Evolutionary conservation across 2,888 invertebrate species (phyloP).

Genomic region (Boloria selene): DNA sequence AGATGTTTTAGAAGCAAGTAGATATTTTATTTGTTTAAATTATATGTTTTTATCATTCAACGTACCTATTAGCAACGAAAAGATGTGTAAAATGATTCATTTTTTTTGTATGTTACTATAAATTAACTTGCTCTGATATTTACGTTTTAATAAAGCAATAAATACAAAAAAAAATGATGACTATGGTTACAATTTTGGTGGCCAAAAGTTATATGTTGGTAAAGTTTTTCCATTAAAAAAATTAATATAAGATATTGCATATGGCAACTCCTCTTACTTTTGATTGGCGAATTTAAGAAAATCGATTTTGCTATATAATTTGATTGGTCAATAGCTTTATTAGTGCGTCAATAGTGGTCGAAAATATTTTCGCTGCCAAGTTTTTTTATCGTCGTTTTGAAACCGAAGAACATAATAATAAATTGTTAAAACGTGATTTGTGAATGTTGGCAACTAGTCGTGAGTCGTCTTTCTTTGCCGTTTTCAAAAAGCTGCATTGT

Average conservation of each 20-base stretch:
- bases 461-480: no score
- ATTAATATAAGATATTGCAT: constrained; percentile 1
- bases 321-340: constrained; percentile 12
- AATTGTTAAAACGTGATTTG: constrained; percentile 7
- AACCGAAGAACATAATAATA: not conserved
- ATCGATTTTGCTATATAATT: constrained; percentile 13
- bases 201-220: no score
- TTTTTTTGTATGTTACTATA: no score
- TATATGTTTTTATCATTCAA: no score
- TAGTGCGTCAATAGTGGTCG: constrained; percentile 16
- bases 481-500: constrained; percentile 19
- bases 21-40: no score
- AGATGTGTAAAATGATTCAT: no score
- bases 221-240: not conserved
- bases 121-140: no score
- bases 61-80: no score
- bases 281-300: constrained; percentile 28
- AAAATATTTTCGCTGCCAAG: constrained; percentile 14
- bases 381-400: constrained; percentile 12
- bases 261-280: constrained; percentile 4
- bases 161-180: no score
- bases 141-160: no score
- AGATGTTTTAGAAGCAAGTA: no score
- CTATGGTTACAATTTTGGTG: no score
- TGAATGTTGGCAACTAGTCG: constrained; percentile 19